These are phyloP conservation scores for Gymnothorax reevesii DNA, from an alignment of 2,797 vertebrate species.

Conservation along the genomic window DNA sequence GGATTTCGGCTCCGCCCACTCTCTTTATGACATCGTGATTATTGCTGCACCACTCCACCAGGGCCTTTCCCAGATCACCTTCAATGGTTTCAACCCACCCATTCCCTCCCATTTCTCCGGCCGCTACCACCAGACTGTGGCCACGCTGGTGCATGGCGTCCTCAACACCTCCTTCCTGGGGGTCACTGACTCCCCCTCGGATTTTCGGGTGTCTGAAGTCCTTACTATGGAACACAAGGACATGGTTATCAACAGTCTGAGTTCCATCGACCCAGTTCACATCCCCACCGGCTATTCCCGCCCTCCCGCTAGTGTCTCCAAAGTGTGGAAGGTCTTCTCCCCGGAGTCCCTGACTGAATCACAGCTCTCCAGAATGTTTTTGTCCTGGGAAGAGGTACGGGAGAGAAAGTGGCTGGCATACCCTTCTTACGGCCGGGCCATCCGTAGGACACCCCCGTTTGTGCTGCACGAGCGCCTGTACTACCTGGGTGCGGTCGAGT, in stretches of 20 bases:
- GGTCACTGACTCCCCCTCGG: constrained; percentile 43
- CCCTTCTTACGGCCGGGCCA: constrained; percentile 75
- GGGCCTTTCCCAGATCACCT: constrained; percentile 79
- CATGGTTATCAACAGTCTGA: constrained; percentile 74
- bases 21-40: constrained; percentile 84
- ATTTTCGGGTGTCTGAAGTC: constrained; percentile 68
- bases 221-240: constrained; percentile 77
- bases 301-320: constrained; percentile 55
- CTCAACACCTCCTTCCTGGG: constrained; percentile 86
- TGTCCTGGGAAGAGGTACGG: constrained; percentile 74
- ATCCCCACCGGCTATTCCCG: constrained; percentile 59
- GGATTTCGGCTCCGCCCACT: constrained; percentile 67
- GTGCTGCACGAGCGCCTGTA: constrained; percentile 83
- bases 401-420: constrained; percentile 84
- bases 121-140: constrained; percentile 74
- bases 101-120: constrained; percentile 73
- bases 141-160: constrained; percentile 83
- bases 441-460: constrained; percentile 75
- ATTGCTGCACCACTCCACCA: constrained; percentile 83
- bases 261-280: constrained; percentile 67
- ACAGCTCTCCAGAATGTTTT: constrained; percentile 79
- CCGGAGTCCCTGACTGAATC: constrained; percentile 67
- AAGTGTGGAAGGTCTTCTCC: constrained; percentile 89
- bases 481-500: constrained; percentile 85
- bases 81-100: constrained; percentile 80